phyloP scores from a whole-genome alignment of 2,888 invertebrate species.

The Netelia fuscicornis region DNA sequence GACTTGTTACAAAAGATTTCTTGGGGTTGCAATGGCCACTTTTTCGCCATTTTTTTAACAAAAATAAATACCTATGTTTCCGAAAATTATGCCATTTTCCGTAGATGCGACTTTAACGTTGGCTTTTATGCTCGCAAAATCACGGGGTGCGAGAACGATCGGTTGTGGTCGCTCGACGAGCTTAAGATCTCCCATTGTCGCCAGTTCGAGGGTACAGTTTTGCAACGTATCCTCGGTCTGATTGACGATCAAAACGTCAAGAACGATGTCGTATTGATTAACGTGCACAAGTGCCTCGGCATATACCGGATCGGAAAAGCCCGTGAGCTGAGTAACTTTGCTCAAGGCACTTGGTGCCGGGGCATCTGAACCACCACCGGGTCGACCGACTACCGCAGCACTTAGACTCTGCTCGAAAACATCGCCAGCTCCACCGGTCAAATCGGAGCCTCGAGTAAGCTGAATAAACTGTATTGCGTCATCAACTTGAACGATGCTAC shows the following conservation, averaged over 20 bases:
- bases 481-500: constrained; percentile 92
- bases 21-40: neutral
- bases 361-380: constrained; percentile 84
- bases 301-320: constrained; percentile 99
- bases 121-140: constrained; percentile 99
- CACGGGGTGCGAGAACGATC: constrained; percentile 97
- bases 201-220: constrained; percentile 98
- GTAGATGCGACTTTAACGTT: constrained; percentile 99
- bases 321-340: constrained; percentile 98
- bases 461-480: constrained; percentile 94
- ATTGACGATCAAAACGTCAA: constrained; percentile 99
- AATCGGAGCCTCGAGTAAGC: constrained; percentile 89
- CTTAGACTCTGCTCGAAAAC: constrained; percentile 97
- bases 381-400: constrained; percentile 92
- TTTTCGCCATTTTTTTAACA: neutral
- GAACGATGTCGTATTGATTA: constrained; percentile 98
- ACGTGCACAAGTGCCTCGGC: constrained; percentile 99
- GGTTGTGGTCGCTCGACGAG: constrained; percentile 99
- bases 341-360: constrained; percentile 88
- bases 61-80: constrained; percentile 92
- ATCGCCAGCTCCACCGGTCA: constrained; percentile 89
- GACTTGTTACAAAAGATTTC: neutral
- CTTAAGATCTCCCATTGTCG: constrained; percentile 98
- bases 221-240: constrained; percentile 99
- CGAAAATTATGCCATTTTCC: constrained; percentile 99